Evolutionary conservation across 2,797 vertebrate genomes (phyloP).

Genomic region (Vultur gryphus): DNA sequence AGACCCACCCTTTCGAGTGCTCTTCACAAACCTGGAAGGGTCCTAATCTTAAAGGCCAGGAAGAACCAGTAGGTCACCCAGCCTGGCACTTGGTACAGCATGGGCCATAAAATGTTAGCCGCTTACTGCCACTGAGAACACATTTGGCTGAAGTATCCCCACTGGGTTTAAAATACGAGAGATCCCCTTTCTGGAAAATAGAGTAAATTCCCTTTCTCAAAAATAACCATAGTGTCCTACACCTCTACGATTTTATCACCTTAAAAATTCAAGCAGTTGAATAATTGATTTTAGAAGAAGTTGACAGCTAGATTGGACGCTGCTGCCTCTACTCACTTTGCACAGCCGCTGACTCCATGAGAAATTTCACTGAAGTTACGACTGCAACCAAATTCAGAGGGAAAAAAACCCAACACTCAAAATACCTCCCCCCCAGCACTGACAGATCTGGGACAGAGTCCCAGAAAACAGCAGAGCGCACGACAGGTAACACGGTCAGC

Average conservation of each 20-base stretch:
- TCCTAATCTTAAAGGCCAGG: background rate
- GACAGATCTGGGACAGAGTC: background rate
- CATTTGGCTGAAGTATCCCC: background rate
- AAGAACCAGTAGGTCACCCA: background rate
- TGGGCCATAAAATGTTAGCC: rapidly evolving
- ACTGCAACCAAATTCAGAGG: background rate
- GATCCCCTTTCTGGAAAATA: background rate
- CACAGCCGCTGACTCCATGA: background rate
- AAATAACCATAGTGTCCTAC: background rate
- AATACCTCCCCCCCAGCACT: background rate
- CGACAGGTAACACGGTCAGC: rapidly evolving
- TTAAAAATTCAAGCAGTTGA: background rate
- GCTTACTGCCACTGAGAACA: background rate
- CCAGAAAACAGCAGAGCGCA: background rate
- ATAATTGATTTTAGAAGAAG: background rate
- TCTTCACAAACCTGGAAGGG: background rate
- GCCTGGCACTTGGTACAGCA: background rate
- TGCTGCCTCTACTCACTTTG: background rate
- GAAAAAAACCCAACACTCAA: rapidly evolving
- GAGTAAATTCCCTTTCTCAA: background rate
- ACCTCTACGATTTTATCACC: background rate
- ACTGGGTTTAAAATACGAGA: background rate
- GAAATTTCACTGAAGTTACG: background rate
- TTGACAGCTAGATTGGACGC: background rate
- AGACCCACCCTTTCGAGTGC: background rate